phyloP scores from a whole-genome alignment of 2,113 vertebrate genomes.

The Protobothrops flavoviridis region DNA sequence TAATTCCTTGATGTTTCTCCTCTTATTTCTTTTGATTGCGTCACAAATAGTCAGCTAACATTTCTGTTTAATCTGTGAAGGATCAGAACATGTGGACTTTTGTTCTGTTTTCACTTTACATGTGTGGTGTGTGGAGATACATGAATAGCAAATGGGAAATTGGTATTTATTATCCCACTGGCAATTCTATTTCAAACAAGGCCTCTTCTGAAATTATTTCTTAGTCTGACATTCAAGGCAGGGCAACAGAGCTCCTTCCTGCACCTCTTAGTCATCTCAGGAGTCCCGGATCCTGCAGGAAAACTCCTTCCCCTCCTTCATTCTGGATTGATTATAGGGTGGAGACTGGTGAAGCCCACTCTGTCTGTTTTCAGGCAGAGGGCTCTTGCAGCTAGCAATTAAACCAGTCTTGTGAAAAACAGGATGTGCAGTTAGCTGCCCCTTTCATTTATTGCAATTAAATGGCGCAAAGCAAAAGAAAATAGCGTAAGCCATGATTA shows the following conservation, averaged over 20 bases:
- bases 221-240: background rate
- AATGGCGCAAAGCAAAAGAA: background rate
- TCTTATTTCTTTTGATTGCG: background rate
- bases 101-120: background rate
- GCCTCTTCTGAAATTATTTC: background rate
- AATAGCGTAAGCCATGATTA: background rate
- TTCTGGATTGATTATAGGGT: background rate
- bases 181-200: background rate
- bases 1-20: constrained; percentile 16
- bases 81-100: constrained; percentile 4
- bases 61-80: background rate
- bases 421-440: background rate
- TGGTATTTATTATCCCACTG: background rate
- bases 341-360: background rate
- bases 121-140: background rate
- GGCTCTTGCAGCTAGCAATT: background rate
- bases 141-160: background rate
- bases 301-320: background rate
- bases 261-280: background rate
- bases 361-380: background rate
- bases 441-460: background rate
- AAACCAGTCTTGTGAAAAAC: background rate
- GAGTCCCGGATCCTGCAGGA: background rate
- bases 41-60: background rate
- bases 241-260: background rate